Percentiles rank a stretch among this genome's conserved stretches.
phyloP scores from a whole-genome alignment of 2,113 vertebrate species.

The Pan paniscus region DNA sequence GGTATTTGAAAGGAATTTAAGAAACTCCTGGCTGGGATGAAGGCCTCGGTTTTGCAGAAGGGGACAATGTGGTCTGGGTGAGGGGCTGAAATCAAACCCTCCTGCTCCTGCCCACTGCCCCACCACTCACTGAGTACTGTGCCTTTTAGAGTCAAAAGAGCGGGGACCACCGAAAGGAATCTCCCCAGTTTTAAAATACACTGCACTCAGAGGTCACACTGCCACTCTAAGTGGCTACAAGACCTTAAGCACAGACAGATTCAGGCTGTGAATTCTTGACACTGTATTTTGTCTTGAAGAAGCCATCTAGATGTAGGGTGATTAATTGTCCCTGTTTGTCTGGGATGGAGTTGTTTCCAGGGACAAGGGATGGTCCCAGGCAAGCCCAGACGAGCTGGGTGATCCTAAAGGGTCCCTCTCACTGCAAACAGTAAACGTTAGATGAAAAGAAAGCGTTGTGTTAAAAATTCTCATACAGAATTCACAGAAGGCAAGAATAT shows the following conservation, averaged over 20 bases:
- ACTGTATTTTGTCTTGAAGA: not conserved
- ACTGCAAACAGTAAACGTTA: not conserved
- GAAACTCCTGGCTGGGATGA: not conserved
- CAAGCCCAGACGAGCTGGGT: not conserved
- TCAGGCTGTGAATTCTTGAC: not conserved
- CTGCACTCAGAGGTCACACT: not conserved
- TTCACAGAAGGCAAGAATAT: not conserved
- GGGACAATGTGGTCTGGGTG: rapidly evolving
- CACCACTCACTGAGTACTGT: not conserved
- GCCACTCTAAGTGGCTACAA: not conserved
- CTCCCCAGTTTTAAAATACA: not conserved
- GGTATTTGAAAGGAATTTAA: not conserved
- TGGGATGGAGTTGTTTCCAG: not conserved
- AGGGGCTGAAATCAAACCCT: not conserved
- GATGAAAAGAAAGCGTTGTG: not conserved
- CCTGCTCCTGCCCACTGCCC: not conserved
- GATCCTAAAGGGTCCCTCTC: not conserved
- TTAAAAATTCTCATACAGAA: not conserved
- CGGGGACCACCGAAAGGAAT: not conserved
- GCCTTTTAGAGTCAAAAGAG: not conserved
- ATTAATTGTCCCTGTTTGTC: not conserved
- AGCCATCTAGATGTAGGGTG: not conserved
- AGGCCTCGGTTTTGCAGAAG: not conserved
- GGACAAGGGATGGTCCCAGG: not conserved
- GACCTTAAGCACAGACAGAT: not conserved